These are phyloP conservation scores for Sibirionetta formosa DNA, from an alignment of 2,797 vertebrate genomes.

Conservation along the genomic window DNA sequence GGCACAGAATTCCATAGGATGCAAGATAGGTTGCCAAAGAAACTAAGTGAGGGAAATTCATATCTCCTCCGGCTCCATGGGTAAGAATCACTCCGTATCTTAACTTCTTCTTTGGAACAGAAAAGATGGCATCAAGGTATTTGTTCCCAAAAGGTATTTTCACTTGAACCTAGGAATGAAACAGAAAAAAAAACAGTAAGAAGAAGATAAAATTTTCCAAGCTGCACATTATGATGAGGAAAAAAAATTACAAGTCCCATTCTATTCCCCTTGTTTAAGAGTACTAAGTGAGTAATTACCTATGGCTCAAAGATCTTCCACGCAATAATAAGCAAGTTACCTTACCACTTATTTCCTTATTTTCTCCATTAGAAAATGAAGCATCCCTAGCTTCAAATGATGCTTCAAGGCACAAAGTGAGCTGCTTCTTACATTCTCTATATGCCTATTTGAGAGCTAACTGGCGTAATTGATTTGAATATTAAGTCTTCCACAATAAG, in stretches of 20 bases:
- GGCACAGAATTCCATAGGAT: conserved; percentile 85
- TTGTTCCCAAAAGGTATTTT: conserved; percentile 91
- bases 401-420: not conserved
- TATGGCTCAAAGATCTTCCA: not conserved
- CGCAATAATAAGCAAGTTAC: not conserved
- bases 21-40: conserved; percentile 86
- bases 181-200: not conserved
- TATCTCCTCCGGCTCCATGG: conserved; percentile 94
- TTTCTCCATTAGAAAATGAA: not conserved
- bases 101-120: conserved; percentile 79
- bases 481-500: not conserved
- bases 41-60: conserved; percentile 90
- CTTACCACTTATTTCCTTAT: not conserved
- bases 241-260: not conserved
- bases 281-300: too few species aligned
- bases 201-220: not conserved
- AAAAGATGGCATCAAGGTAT: conserved; percentile 85
- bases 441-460: not conserved
- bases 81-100: conserved; percentile 88
- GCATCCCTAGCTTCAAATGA: not conserved
- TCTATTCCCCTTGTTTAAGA: not conserved
- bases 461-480: not conserved
- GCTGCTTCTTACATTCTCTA: not conserved
- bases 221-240: not conserved
- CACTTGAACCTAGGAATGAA: conserved; percentile 85